A percentile compares a stretch with the other conserved stretches of the same genome.
Evolutionary conservation across 2,888 invertebrate species (phyloP).

Genomic region (Sipha maydis): DNA sequence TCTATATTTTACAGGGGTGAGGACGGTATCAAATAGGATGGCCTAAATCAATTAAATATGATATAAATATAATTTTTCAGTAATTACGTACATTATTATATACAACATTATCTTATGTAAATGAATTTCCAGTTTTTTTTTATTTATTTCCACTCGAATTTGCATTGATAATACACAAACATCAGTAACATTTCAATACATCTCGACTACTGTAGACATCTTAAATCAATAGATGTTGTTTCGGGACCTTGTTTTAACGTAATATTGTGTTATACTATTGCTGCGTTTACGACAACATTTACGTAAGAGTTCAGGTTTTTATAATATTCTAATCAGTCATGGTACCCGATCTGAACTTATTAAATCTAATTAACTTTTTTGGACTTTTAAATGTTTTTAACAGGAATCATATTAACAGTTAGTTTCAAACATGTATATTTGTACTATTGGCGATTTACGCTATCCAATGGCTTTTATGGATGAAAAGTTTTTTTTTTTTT

Average conservation of each 20-base stretch:
- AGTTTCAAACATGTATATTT: too few relatives aligned
- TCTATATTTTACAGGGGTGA: too few relatives aligned
- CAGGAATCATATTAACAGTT: neutral
- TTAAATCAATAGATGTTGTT: neutral
- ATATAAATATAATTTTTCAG: too few relatives aligned
- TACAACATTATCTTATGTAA: too few relatives aligned
- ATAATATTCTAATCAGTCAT: neutral
- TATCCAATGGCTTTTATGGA: neutral
- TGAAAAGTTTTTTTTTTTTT: neutral
- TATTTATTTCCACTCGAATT: neutral
- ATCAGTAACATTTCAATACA: too few relatives aligned
- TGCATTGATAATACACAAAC: neutral
- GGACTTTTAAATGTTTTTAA: neutral
- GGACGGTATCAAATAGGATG: too few relatives aligned
- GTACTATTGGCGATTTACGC: neutral
- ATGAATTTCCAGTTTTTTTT: neutral
- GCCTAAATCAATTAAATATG: too few relatives aligned
- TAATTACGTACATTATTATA: too few relatives aligned
- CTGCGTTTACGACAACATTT: neutral
- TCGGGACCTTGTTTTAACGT: neutral
- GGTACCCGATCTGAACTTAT: neutral
- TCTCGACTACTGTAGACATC: neutral
- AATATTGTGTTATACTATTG: neutral
- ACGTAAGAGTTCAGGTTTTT: neutral
- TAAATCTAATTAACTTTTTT: neutral